Evolutionary conservation across 1,140 invertebrate genomes (phyloP).

Genomic region (Eulimnadia texana): DNA sequence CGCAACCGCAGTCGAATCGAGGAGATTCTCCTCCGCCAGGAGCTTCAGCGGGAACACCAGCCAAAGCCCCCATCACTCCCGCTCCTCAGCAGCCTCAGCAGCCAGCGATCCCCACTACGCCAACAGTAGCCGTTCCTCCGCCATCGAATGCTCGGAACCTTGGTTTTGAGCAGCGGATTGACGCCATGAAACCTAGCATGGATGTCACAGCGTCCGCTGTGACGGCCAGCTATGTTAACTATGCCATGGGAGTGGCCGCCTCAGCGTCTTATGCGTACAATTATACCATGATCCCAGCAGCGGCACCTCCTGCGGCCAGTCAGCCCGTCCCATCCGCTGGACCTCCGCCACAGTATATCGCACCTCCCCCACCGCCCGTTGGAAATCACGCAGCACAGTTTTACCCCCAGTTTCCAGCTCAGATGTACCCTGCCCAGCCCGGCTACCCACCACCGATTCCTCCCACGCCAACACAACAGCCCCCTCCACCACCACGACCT

Average conservation of each 20-base stretch:
- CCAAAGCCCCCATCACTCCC: neutral
- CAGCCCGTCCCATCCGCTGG: neutral
- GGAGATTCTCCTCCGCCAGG: constrained; percentile 50
- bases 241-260: neutral
- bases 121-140: neutral
- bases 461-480: constrained; percentile 4
- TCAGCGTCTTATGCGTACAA: neutral
- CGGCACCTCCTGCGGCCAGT: neutral
- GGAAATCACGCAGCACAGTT: constrained; percentile 10
- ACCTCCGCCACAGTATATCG: no score
- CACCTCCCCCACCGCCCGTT: constrained; percentile 5
- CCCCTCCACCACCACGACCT: neutral
- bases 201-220: neutral
- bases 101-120: neutral
- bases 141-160: no score
- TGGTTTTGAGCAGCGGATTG: constrained; percentile 8
- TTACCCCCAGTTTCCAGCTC: constrained; percentile 12
- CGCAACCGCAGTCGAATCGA: constrained; percentile 40
- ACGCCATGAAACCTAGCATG: constrained; percentile 9
- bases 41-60: no score
- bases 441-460: no score
- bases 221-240: constrained; percentile 2
- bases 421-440: constrained; percentile 16
- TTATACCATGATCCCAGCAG: neutral
- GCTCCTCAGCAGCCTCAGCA: neutral